phyloP scores from a whole-genome alignment of 2,113 vertebrate genomes.

The Vireo altiloquus region DNA sequence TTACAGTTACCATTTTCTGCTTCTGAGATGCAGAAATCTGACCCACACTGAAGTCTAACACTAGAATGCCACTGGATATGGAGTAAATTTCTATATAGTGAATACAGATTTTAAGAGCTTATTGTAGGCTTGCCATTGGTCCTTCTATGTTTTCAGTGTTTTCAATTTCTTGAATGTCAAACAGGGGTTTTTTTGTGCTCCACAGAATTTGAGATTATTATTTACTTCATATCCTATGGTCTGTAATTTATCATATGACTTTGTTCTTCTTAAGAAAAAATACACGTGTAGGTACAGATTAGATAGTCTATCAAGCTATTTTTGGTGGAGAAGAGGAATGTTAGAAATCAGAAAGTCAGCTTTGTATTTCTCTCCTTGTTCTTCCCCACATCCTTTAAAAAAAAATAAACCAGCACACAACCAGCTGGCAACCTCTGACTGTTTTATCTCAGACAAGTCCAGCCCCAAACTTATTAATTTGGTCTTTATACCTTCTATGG shows the following conservation, averaged over 20 bases:
- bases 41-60: background rate
- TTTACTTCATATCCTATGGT: background rate
- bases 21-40: background rate
- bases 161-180: background rate
- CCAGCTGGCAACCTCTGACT: accelerated
- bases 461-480: background rate
- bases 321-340: background rate
- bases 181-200: background rate
- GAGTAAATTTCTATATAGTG: background rate
- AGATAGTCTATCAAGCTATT: background rate
- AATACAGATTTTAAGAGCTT: background rate
- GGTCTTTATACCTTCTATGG: background rate
- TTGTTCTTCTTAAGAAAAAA: background rate
- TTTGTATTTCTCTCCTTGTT: background rate
- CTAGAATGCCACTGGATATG: background rate
- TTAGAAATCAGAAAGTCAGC: background rate
- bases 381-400: accelerated
- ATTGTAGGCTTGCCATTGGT: background rate
- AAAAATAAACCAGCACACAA: background rate
- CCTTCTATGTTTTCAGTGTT: background rate
- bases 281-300: background rate
- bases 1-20: background rate
- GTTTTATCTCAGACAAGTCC: background rate
- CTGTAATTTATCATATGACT: background rate
- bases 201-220: background rate